Evolutionary conservation across 1,140 invertebrate species (phyloP), one percentile per base, ranked within the genome.

Genomic region (Brachionus paranguensis): DNA sequence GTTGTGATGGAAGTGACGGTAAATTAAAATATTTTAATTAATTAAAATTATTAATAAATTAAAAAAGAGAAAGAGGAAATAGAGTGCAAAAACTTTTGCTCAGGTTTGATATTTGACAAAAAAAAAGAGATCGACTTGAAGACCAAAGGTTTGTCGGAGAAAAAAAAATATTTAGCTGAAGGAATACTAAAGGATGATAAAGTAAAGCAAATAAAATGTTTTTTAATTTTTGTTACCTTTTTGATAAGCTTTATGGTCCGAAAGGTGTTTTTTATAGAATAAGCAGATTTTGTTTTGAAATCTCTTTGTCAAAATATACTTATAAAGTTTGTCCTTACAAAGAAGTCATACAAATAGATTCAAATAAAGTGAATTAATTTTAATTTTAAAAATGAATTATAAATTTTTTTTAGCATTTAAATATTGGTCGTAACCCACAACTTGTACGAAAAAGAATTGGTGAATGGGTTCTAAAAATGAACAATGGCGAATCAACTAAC

Each of bases 1-100:
- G 81, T 41, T 84, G 81, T 72, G 81, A 84, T 72, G 81, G 81
- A 47, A 70, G 60, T 70, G 81, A 84, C 41, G 81, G 68, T 72
- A 72, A 20, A 14, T 43, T 68, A 7, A 20, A 55, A 29, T 14
- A 17, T 11, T 2, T 55, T 1, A 12, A 27, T 0, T 24, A 0
- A 12, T 27, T 17, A n/a, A 27, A 5, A 29, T 12, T 8, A 47
- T 1, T 47, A 47, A 53, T 29, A 11, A 53, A 78, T 53, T 37
- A 1, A 37, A n/a, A 27, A n/a, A 78, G 74, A 78, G 24, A 78
- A 50, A 7, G 2, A 11, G 53, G 24, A 74, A 12, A 14, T 37
- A 20, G 20, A 64, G 6, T 84, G 78, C 20, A 68, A 60, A 60
- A 81, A 81, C 20, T 37, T 43, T 14, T 79, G 76, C 50, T 11